Evolutionary conservation across 2,113 vertebrate species (phyloP).

Genomic region (Mohoua ochrocephala): DNA sequence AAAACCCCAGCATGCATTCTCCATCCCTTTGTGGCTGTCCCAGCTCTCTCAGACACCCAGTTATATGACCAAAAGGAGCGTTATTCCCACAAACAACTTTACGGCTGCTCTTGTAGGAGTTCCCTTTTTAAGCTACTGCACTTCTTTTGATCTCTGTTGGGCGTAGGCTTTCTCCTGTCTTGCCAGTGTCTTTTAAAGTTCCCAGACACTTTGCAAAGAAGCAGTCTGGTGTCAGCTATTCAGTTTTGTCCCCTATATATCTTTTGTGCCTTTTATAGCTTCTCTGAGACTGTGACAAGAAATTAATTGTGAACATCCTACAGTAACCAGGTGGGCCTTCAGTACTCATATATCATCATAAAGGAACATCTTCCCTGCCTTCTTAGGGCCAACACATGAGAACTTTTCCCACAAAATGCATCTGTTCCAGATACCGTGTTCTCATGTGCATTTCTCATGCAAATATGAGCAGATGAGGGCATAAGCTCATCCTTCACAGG

Average conservation of each 20-base stretch:
- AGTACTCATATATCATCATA: background rate
- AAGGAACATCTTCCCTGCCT: background rate
- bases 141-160: constrained; percentile 21
- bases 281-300: background rate
- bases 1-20: background rate
- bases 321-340: background rate
- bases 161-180: background rate
- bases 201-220: background rate
- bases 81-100: constrained; percentile 17
- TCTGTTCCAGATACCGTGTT: background rate
- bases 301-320: background rate
- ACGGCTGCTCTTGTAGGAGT: background rate
- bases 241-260: background rate
- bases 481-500: background rate
- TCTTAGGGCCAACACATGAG: background rate
- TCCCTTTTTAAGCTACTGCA: background rate
- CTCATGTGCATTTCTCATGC: background rate
- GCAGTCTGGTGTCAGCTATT: background rate
- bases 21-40: background rate
- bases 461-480: background rate
- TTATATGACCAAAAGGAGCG: background rate
- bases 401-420: background rate
- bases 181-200: background rate
- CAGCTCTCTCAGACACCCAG: background rate
- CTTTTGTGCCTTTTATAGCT: background rate